Evolutionary conservation across 37 sponge, comb jelly and placozoan species (phyloP).

Genomic region (Amphimedon queenslandica): DNA sequence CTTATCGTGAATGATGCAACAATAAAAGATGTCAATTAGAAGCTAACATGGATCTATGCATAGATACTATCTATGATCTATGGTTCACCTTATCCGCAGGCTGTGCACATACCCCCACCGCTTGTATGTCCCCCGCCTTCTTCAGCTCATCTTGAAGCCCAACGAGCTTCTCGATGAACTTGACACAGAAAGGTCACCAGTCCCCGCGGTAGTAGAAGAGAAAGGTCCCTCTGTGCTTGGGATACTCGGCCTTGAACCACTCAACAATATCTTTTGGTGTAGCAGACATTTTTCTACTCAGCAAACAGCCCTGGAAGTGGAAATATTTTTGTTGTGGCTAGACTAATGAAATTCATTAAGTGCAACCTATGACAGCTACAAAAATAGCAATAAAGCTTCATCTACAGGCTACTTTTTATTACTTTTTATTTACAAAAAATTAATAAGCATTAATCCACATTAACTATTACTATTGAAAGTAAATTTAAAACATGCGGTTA

Average conservation of each 20-base stretch:
- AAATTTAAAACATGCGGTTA: too few species aligned
- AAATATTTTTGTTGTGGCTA: too few species aligned
- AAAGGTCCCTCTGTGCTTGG: slow-evolving; percentile 22
- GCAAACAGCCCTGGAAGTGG: too few species aligned
- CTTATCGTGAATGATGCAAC: too few species aligned
- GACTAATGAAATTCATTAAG: too few species aligned
- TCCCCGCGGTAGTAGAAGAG: slow-evolving; percentile 58
- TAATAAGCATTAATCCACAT: too few species aligned
- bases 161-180: slow-evolving; percentile 47
- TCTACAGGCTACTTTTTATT: too few species aligned
- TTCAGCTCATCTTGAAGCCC: slow-evolving; percentile 52
- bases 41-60: neutral
- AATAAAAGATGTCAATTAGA: too few species aligned
- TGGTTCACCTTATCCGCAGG: slow-evolving; percentile 25
- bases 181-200: slow-evolving; percentile 71
- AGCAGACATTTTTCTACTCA: slow-evolving; percentile 13
- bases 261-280: slow-evolving; percentile 7
- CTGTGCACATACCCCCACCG: slow-evolving; percentile 46
- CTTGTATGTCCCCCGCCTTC: slow-evolving; percentile 14
- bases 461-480: too few species aligned
- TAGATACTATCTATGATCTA: neutral
- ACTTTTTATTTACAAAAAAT: too few species aligned
- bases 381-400: too few species aligned
- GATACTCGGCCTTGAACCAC: slow-evolving; percentile 7
- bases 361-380: too few species aligned